phyloP scores from a whole-genome alignment of 2,888 invertebrate species.

The Argyra leucocephala region DNA sequence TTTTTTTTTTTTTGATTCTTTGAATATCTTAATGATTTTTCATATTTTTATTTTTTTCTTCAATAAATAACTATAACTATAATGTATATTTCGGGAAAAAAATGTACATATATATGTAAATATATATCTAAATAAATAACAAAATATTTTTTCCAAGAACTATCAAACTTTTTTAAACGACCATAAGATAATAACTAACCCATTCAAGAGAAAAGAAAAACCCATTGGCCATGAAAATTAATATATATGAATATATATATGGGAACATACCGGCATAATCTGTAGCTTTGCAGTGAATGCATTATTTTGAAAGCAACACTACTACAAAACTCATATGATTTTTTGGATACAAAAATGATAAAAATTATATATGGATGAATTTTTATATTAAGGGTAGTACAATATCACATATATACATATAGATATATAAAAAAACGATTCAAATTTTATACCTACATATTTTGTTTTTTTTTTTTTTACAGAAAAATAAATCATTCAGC shows the following conservation, averaged over 20 bases:
- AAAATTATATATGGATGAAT: too few species aligned
- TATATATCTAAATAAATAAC: background rate
- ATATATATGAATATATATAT: too few species aligned
- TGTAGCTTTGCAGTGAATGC: background rate
- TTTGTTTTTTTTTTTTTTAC: too few species aligned
- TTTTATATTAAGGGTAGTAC: too few species aligned
- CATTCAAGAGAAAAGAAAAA: background rate
- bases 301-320: background rate
- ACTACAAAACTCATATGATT: background rate
- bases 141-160: background rate
- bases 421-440: too few species aligned
- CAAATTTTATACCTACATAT: too few species aligned
- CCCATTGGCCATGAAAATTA: slow-evolving; percentile 5
- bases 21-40: background rate
- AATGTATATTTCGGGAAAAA: background rate
- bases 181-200: background rate
- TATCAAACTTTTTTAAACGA: background rate
- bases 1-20: background rate
- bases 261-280: slow-evolving; percentile 2
- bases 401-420: too few species aligned
- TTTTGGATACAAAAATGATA: background rate
- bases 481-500: too few species aligned
- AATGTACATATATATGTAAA: background rate
- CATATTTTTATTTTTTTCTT: background rate
- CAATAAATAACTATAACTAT: background rate